Evolutionary conservation across 2,113 vertebrate species (phyloP), one percentile per base, ranked within the genome.

Genomic region (Chloebia gouldiae): DNA sequence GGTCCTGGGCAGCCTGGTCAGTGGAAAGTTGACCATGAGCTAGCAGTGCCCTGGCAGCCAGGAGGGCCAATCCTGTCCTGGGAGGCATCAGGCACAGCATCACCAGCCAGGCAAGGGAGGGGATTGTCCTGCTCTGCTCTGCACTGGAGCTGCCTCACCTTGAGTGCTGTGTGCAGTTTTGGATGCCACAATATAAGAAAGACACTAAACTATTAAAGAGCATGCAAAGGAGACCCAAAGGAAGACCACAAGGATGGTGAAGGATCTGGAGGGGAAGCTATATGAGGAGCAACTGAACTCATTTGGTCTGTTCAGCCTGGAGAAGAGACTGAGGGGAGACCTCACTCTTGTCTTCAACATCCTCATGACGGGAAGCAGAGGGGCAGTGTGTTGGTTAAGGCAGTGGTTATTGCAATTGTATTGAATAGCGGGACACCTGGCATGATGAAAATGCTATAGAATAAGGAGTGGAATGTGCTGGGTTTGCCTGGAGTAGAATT

Each of bases 1-100:
- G 22, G 17, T 0, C 31, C 31, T 65, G 27, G 19, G 4, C 1
- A 0, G 21, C 8, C 21, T 30, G 33, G 3, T 15, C 2, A 0
- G 1, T 30, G 47, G 6, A 23, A 39, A n/a, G 19, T 4, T 70
- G 47, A 28, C 15, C 0, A 1, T 3, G 13, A 45, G 7, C 0
- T 56, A 70, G 54, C 31, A 88, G 59, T 72, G 59, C 22, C 50
- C 50, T 57, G 66, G 37, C 31, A 72, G 50, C 42, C 42, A 80
- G 35, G 35, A 64, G 25, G 7, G 30, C 1, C 24, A 47, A 2
- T 1, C 8, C 2, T 42, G 25, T 50, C 57, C 66, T 37, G 31
- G 17, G 30, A 10, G 0, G 4, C 35, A 49, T 42, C 66, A 72
- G 57, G 66, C 17, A 49, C 50, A 64, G 66, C 57, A 72, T 35